Evolutionary conservation across 2,888 invertebrate genomes (phyloP).

Genomic region (Tipula helvola): DNA sequence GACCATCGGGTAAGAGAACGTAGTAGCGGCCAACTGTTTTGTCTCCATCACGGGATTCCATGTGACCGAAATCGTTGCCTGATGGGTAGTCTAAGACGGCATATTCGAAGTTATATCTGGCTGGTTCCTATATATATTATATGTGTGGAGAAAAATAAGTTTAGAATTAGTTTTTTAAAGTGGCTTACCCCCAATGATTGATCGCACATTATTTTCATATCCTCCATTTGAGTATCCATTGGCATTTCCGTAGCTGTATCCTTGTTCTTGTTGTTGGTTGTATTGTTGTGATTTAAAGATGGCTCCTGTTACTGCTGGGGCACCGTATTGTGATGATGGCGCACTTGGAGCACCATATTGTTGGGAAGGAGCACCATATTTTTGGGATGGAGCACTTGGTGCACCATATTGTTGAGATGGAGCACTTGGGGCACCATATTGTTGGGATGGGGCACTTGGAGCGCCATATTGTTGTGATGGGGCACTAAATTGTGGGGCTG

Average conservation of each 20-base stretch:
- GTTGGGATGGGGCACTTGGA: constrained; percentile 32
- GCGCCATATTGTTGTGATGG: constrained; percentile 39
- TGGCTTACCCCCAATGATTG: not conserved
- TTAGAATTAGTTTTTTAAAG: not conserved
- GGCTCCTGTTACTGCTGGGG: constrained; percentile 39
- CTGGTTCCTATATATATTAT: constrained; percentile 42
- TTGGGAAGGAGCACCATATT: constrained; percentile 36
- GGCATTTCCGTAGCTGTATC: constrained; percentile 35
- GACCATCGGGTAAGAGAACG: constrained; percentile 52
- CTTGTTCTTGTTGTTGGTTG: constrained; percentile 19
- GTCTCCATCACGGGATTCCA: constrained; percentile 50
- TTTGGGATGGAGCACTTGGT: constrained; percentile 35
- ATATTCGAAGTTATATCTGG: constrained; percentile 56
- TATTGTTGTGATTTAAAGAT: constrained; percentile 32
- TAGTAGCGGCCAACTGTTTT: constrained; percentile 50
- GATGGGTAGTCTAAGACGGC: constrained; percentile 51
- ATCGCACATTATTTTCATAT: constrained; percentile 17
- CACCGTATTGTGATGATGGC: constrained; percentile 37
- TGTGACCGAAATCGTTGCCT: constrained; percentile 53
- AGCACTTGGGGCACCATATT: constrained; percentile 36
- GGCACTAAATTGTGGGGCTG: constrained; percentile 25
- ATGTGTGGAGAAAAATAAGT: not conserved
- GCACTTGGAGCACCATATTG: constrained; percentile 30
- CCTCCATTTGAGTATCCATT: constrained; percentile 32
- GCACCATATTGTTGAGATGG: constrained; percentile 40